Evolutionary conservation across 2,113 vertebrate genomes (phyloP).

Genomic region (human): DNA sequence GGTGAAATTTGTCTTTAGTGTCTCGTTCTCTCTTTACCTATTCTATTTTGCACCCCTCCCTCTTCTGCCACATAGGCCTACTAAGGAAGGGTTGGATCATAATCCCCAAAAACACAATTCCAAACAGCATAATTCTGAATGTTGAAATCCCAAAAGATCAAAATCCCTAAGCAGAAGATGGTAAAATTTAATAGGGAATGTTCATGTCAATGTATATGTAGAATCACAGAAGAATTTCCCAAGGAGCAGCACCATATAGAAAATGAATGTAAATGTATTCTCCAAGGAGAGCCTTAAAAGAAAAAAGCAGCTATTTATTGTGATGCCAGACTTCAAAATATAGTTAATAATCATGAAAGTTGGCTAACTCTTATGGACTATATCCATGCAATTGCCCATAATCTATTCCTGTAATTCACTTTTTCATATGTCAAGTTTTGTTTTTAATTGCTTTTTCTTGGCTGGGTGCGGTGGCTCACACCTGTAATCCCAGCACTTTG

Average conservation of each 20-base stretch:
- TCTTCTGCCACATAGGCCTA: not conserved
- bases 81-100: not conserved
- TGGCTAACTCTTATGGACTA: not conserved
- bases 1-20: not conserved
- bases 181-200: not conserved
- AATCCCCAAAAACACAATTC: not conserved
- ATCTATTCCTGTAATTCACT: not conserved
- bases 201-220: not conserved
- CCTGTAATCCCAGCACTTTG: no score
- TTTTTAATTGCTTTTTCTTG: not conserved
- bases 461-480: no score
- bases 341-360: not conserved
- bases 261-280: not conserved
- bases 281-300: not conserved
- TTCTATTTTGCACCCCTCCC: not conserved
- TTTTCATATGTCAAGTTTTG: not conserved
- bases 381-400: not conserved
- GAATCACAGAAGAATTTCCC: not conserved
- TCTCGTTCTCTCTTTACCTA: rapidly evolving
- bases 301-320: not conserved
- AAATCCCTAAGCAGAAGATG: not conserved
- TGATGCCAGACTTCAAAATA: not conserved
- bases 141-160: not conserved
- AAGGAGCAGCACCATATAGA: not conserved
- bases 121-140: not conserved